A percentile compares a stretch with the other conserved stretches of the same genome.
Evolutionary conservation across 2,113 vertebrate species (phyloP).

Genomic region (Echinops telfairi): DNA sequence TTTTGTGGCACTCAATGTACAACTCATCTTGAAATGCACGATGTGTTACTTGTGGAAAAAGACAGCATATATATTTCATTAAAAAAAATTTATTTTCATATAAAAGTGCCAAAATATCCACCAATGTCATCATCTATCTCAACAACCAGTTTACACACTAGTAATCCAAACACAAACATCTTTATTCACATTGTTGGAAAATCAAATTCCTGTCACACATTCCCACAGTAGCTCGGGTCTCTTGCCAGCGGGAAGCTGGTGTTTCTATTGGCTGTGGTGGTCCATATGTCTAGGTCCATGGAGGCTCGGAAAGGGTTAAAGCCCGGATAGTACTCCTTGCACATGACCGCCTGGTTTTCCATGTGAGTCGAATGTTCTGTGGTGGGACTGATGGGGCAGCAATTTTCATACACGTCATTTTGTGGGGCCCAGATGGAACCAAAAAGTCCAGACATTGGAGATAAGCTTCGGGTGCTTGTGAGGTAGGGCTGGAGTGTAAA

Average conservation of each 20-base stretch:
- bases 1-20: too few relatives aligned
- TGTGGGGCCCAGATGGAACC: slow-evolving; percentile 99
- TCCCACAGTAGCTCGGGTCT: slow-evolving; percentile 97
- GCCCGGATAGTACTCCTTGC: slow-evolving; percentile 93
- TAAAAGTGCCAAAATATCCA: slow-evolving; percentile 94
- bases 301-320: slow-evolving; percentile 98
- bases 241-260: slow-evolving; percentile 96
- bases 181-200: slow-evolving; percentile 93
- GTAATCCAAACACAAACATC: slow-evolving; percentile 89
- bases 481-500: slow-evolving; percentile 93
- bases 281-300: slow-evolving; percentile 99
- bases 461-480: slow-evolving; percentile 97
- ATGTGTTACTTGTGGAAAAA: slow-evolving; percentile 41
- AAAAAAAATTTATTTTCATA: slow-evolving; percentile 92
- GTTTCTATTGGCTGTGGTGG: slow-evolving; percentile 94
- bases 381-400: slow-evolving; percentile 90
- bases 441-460: slow-evolving; percentile 98
- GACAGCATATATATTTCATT: slow-evolving; percentile 83
- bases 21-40: too few relatives aligned
- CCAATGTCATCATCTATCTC: slow-evolving; percentile 88
- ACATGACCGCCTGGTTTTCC: slow-evolving; percentile 91
- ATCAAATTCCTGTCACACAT: slow-evolving; percentile 89
- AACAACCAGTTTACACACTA: slow-evolving; percentile 90
- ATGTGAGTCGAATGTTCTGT: slow-evolving; percentile 90
- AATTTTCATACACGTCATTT: slow-evolving; percentile 93